Evolutionary conservation across 2,888 invertebrate genomes (phyloP).

Genomic region (Micoletzkya japonica): DNA sequence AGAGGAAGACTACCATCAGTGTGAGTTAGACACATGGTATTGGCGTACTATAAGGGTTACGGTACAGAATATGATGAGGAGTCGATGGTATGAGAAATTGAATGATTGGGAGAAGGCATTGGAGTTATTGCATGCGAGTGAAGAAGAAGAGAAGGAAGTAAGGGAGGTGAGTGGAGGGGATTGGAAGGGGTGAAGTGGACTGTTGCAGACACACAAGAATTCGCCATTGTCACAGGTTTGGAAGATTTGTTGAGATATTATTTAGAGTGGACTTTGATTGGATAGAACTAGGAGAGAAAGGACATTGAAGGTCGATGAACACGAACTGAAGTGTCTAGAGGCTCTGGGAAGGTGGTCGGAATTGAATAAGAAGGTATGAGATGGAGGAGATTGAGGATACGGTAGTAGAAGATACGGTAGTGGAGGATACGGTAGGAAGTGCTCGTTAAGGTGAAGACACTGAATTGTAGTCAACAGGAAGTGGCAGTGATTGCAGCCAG

Average conservation of each 20-base stretch:
- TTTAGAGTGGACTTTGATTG: too few relatives aligned
- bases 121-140: slow-evolving; percentile 76
- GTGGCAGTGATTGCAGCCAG: slow-evolving; percentile 87
- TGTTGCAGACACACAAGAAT: too few relatives aligned
- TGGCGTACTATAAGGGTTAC: too few relatives aligned
- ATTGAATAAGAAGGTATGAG: slow-evolving; percentile 38
- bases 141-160: slow-evolving; percentile 66
- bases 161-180: slow-evolving; percentile 3
- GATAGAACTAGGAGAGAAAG: too few relatives aligned
- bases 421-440: too few relatives aligned
- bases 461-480: slow-evolving; percentile 52
- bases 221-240: too few relatives aligned
- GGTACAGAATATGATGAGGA: slow-evolving; percentile 69
- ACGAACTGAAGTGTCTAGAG: slow-evolving; percentile 93
- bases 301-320: slow-evolving; percentile 77
- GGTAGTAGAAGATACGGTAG: background rate
- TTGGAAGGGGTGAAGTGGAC: slow-evolving; percentile 20
- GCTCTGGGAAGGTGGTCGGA: slow-evolving; percentile 90
- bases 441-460: background rate
- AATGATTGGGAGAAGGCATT: slow-evolving; percentile 98
- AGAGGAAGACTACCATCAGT: background rate
- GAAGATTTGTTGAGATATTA: too few relatives aligned
- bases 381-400: slow-evolving; percentile 17
- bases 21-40: background rate
- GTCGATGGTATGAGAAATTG: slow-evolving; percentile 96